phyloP scores from a whole-genome alignment of 2,113 vertebrate genomes.

The Erpornis zantholeuca region DNA sequence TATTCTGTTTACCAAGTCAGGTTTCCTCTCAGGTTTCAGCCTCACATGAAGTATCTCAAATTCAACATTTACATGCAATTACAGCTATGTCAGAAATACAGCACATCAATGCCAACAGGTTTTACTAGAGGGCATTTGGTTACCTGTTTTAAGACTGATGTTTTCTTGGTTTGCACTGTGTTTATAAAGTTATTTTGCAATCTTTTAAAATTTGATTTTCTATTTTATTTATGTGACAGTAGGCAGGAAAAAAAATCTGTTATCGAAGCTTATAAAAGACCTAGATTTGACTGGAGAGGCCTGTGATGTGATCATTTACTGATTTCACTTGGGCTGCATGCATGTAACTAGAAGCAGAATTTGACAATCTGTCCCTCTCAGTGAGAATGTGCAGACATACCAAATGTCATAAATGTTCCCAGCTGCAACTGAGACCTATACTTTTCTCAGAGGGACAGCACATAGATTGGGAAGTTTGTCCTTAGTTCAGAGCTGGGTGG shows the following conservation, averaged over 20 bases:
- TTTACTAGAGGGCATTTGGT: not conserved
- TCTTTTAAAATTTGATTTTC: constrained; percentile 66
- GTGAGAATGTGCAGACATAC: constrained; percentile 64
- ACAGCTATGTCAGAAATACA: not conserved
- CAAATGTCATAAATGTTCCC: constrained; percentile 63
- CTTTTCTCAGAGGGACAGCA: constrained; percentile 40
- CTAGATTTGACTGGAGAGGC: constrained; percentile 47
- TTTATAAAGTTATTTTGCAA: constrained; percentile 46
- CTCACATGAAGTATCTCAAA: constrained; percentile 13
- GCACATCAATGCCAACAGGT: not conserved
- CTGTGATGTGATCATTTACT: not conserved
- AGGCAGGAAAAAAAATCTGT: constrained; percentile 40
- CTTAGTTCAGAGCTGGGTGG: constrained; percentile 51
- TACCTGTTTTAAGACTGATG: not conserved
- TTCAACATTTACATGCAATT: constrained; percentile 9
- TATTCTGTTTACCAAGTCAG: not conserved
- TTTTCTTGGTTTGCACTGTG: constrained; percentile 19
- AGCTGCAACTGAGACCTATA: constrained; percentile 50
- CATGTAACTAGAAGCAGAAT: constrained; percentile 52
- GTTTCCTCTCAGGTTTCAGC: constrained; percentile 29
- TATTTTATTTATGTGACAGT: constrained; percentile 67
- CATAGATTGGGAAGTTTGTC: constrained; percentile 49
- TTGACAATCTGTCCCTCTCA: constrained; percentile 44
- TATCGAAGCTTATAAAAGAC: constrained; percentile 54
- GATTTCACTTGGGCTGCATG: not conserved